Percentiles rank a stretch among this genome's conserved stretches.
phyloP scores from a whole-genome alignment of 2,888 invertebrate genomes.

The Philonicus albiceps region DNA sequence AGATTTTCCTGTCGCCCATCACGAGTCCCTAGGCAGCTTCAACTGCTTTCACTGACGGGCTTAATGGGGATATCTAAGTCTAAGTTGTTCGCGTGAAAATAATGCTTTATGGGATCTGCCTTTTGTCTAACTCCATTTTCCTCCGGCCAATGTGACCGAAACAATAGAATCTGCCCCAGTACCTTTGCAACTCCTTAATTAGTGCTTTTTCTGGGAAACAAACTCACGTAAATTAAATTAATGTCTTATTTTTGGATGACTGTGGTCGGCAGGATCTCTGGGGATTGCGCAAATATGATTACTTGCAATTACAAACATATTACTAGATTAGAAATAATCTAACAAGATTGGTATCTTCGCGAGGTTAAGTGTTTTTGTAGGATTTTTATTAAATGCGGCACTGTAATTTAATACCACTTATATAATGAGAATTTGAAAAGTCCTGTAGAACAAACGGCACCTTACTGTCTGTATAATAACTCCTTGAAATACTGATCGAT shows the following conservation, averaged over 20 bases:
- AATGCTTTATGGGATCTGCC: neutral
- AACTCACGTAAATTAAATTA: neutral
- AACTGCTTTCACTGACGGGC: neutral
- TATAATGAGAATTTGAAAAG: no score
- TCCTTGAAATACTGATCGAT: no score
- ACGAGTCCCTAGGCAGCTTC: neutral
- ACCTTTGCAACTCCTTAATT: neutral
- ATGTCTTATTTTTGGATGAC: neutral
- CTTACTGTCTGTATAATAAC: no score
- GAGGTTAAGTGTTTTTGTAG: neutral
- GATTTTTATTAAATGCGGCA: neutral
- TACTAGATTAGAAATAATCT: neutral
- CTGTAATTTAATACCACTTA: no score
- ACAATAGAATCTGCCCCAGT: neutral
- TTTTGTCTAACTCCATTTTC: neutral
- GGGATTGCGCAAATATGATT: neutral
- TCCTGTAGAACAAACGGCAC: no score
- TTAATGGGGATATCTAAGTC: neutral
- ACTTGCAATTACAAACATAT: neutral
- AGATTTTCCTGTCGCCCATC: neutral
- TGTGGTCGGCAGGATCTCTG: neutral
- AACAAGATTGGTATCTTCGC: neutral
- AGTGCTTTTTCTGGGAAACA: neutral
- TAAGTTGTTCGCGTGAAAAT: neutral
- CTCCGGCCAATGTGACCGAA: neutral